Percentiles rank a stretch among this genome's conserved stretches.
phyloP scores from a whole-genome alignment of 1,140 invertebrate species.

The Trichogramma pretiosum region DNA sequence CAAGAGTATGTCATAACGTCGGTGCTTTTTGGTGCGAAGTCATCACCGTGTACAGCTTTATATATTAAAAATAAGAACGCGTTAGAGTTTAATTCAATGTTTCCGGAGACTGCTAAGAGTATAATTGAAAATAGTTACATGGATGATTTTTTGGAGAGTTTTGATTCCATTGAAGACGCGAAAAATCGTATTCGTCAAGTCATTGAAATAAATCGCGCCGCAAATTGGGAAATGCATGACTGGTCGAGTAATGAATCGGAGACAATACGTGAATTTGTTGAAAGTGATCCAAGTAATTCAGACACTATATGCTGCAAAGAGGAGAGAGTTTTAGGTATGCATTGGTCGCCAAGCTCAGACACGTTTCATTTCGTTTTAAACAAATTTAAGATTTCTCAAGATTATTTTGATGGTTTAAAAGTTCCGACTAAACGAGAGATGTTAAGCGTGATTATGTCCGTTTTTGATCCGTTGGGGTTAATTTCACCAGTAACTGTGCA shows the following conservation, averaged over 20 bases:
- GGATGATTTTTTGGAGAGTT: background rate
- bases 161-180: background rate
- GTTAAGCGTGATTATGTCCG: background rate
- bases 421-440: conserved; percentile 3
- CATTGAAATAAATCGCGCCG: background rate
- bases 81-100: background rate
- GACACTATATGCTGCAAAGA: background rate
- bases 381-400: background rate
- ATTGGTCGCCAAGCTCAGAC: background rate
- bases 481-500: background rate
- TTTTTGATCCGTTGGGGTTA: background rate
- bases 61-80: conserved; percentile 26
- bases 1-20: conserved; percentile 26
- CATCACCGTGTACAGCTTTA: conserved; percentile 27
- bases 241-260: background rate
- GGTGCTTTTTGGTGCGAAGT: conserved; percentile 30
- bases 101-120: background rate
- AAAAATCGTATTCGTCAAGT: background rate
- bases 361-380: background rate
- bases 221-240: background rate
- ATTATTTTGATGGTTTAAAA: background rate
- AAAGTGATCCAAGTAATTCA: background rate
- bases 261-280: background rate
- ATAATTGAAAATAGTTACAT: background rate
- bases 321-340: background rate